Evolutionary conservation across 2,113 vertebrate genomes (phyloP).

Genomic region (Camelus bactrianus): DNA sequence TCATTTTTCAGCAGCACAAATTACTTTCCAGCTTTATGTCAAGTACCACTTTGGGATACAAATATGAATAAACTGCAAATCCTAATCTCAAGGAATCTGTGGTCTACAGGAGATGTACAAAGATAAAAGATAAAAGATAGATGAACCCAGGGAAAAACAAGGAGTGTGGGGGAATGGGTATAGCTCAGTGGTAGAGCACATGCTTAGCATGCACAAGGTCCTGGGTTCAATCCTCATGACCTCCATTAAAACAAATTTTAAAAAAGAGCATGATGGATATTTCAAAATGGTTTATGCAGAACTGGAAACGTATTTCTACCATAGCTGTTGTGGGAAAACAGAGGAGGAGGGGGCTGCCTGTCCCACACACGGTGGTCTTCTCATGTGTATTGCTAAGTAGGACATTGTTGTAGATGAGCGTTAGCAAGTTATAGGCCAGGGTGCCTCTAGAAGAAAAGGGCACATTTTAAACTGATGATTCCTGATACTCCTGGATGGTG

Average conservation of each 20-base stretch:
- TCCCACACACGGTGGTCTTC: not conserved
- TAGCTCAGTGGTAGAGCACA: too few relatives aligned
- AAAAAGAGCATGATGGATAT: not conserved
- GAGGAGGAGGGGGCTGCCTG: not conserved
- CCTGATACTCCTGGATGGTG: not conserved
- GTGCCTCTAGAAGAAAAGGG: not conserved
- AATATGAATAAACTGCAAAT: not conserved
- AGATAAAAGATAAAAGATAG: not conserved
- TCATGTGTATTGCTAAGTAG: not conserved
- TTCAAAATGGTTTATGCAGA: not conserved
- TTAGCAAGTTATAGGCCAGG: not conserved
- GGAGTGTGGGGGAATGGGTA: too few relatives aligned
- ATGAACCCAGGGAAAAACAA: too few relatives aligned
- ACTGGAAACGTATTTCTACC: not conserved
- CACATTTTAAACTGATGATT: not conserved
- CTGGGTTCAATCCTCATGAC: too few relatives aligned
- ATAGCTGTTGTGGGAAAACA: not conserved
- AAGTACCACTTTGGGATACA: not conserved
- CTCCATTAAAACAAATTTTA: too few relatives aligned
- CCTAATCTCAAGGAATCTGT: not conserved
- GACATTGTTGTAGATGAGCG: not conserved
- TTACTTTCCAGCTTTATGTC: not conserved
- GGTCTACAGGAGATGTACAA: not conserved
- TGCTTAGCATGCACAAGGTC: too few relatives aligned
- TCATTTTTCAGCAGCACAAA: not conserved